Evolutionary conservation across 2,797 vertebrate genomes (phyloP).

Genomic region (Fistularia commersonii): DNA sequence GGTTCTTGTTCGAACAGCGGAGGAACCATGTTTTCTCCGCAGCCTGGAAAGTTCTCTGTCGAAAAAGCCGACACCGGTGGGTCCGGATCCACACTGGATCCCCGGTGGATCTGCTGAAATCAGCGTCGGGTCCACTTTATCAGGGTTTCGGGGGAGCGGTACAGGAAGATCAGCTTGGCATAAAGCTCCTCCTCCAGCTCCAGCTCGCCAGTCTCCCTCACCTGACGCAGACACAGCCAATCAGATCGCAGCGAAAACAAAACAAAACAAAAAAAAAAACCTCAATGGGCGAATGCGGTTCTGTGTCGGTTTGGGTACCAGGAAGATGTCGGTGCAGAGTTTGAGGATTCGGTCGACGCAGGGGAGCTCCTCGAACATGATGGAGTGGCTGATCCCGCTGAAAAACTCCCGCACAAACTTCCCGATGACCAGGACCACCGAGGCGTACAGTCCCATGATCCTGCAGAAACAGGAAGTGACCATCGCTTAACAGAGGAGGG

Average conservation of each 20-base stretch:
- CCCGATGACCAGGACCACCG: conserved; percentile 90
- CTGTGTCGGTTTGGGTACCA: conserved; percentile 62
- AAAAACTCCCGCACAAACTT: conserved; percentile 95
- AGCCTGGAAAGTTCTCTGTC: no score
- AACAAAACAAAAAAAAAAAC: background rate
- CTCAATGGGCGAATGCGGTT: background rate
- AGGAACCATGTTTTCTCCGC: background rate
- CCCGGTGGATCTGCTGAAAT: conserved; percentile 2
- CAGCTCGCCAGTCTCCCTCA: conserved; percentile 87
- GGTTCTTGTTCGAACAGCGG: no score
- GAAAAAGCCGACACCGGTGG: no score
- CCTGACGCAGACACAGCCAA: conserved; percentile 25
- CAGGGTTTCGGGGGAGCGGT: conserved; percentile 94
- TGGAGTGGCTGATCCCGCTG: conserved; percentile 93
- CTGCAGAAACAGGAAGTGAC: conserved; percentile 55
- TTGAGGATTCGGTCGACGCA: conserved; percentile 93
- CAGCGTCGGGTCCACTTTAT: conserved; percentile 87
- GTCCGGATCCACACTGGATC: background rate
- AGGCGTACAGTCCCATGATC: conserved; percentile 93
- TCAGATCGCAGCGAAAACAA: background rate
- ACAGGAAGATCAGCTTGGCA: conserved; percentile 93
- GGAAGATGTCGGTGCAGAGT: conserved; percentile 93
- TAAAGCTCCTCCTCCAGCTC: conserved; percentile 94
- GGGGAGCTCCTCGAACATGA: conserved; percentile 95
- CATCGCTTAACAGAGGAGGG: no score